Evolutionary conservation across 2,113 vertebrate species (phyloP), one percentile per base, ranked within the genome.

Genomic region (Colinus virginianus): DNA sequence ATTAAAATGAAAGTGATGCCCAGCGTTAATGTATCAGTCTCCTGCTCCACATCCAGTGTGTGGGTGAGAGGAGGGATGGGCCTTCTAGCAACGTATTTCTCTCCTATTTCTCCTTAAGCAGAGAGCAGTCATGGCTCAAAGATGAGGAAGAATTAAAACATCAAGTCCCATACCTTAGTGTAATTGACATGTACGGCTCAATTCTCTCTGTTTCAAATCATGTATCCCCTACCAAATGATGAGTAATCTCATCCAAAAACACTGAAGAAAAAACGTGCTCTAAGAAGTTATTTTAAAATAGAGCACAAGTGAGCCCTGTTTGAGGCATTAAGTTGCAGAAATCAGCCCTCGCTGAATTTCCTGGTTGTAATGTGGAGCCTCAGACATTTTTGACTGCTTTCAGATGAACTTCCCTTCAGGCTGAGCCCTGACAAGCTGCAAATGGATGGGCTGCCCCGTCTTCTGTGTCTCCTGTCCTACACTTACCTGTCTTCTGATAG

Each of bases 1-100:
- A 61, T 91, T 79, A 45, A 79, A 86, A 72, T 48, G 51, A 90
- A 93, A 90, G 64, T 62, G 34, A 10, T 90, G 45, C 48, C 88
- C n/a, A 45, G 38, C 21, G 6, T 75, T 61, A 83, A 92, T 38
- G 10, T 58, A 43, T 78, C 77, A 95, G 0, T 78, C 32, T n/a
- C 7, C 4, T 34, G 14, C 58, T 93, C 66, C 80, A 48, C 53
- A 34, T 76, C 76, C 62, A 18, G 7, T 28, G 40, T 17, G 77
- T 88, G 86, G 48, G 74, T 64, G 83, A 79, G 68, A 88, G 72
- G 42, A 91, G 76, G 56, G 88, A 56, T 30, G 83, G 69, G 10
- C 40, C 85, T 76, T 42, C 20, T 19, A 61, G 66, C 34, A 18
- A 20, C 11, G 14, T 15, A 2, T 70, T 93, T 88, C 26, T 86